Percentiles rank a stretch among this genome's conserved stretches.
Conservation (phyloP, 2,888 invertebrate genomes). For the Ctena decussata region DNA sequence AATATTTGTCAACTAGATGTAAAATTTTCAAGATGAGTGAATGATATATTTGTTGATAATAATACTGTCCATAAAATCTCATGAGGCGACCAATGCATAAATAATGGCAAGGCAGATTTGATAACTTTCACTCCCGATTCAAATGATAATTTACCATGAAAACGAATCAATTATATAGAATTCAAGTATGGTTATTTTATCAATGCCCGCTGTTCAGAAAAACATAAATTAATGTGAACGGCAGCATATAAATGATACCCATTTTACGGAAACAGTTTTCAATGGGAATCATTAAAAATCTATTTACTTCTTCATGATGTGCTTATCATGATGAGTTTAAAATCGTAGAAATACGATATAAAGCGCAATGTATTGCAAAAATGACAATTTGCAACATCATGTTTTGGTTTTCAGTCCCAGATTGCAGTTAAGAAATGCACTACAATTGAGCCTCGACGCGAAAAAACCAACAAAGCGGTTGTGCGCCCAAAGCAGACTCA, state of each 20-base stretch:
- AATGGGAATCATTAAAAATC: slow-evolving; percentile 7
- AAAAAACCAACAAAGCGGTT: too few species aligned
- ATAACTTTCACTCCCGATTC: slow-evolving; percentile 64
- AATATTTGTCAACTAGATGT: slow-evolving; percentile 58
- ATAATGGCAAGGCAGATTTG: slow-evolving; percentile 47
- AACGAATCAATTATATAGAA: slow-evolving; percentile 58
- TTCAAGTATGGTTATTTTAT: slow-evolving; percentile 2
- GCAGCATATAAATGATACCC: slow-evolving; percentile 8
- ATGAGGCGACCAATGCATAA: slow-evolving; percentile 48
- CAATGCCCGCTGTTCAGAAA: slow-evolving; percentile 22
- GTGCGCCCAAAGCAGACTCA: too few species aligned
- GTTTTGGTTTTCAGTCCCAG: too few species aligned
- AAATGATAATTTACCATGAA: slow-evolving; percentile 67
- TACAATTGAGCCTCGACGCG: too few species aligned
- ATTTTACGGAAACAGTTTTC: not conserved
- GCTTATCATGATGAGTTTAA: not conserved
- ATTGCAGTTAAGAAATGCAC: too few species aligned
- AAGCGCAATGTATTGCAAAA: not conserved
- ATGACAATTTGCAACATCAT: too few species aligned
- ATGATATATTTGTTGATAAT: slow-evolving; percentile 59
- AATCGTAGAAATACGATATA: not conserved
- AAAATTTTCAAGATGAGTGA: slow-evolving; percentile 27
- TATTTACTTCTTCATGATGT: not conserved
- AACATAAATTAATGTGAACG: not conserved
- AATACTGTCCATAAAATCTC: slow-evolving; percentile 31